These are phyloP conservation scores for Gobionotothen gibberifrons DNA, from an alignment of 2,797 vertebrate genomes.

Conservation along the genomic window DNA sequence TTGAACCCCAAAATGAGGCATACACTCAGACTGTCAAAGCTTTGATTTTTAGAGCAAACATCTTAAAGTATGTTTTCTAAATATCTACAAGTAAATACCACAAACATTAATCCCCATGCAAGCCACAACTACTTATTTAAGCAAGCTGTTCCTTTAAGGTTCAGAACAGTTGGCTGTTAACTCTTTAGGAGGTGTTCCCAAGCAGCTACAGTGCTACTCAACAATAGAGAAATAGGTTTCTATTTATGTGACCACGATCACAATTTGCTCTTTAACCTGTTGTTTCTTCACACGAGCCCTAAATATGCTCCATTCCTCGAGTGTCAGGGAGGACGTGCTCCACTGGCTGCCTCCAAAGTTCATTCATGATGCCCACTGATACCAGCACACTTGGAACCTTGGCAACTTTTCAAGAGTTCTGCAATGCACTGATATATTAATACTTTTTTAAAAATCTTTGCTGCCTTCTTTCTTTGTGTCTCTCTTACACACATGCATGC, in stretches of 20 bases:
- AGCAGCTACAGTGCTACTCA: slow-evolving; percentile 22
- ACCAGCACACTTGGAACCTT: slow-evolving; percentile 27
- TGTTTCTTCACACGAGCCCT: slow-evolving; percentile 20
- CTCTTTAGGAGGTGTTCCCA: slow-evolving; percentile 49
- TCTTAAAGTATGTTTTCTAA: slow-evolving; percentile 22
- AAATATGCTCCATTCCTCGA: slow-evolving; percentile 23
- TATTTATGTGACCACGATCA: slow-evolving; percentile 33
- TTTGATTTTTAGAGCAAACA: slow-evolving; percentile 40
- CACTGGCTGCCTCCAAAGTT: slow-evolving; percentile 6
- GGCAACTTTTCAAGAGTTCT: slow-evolving; percentile 7
- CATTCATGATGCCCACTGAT: slow-evolving; percentile 3
- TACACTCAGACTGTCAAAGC: slow-evolving; percentile 38
- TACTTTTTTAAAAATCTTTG: neutral
- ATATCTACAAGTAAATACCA: slow-evolving; percentile 35
- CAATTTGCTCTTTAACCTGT: slow-evolving; percentile 25
- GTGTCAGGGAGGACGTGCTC: slow-evolving; percentile 14
- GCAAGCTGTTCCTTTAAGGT: slow-evolving; percentile 60
- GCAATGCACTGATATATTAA: slow-evolving; percentile 21
- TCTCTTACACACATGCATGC: slow-evolving; percentile 3
- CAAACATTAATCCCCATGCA: slow-evolving; percentile 29
- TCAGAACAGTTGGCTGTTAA: slow-evolving; percentile 45
- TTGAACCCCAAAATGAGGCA: slow-evolving; percentile 63
- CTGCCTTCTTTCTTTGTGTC: slow-evolving; percentile 1
- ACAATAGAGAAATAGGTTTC: slow-evolving; percentile 33
- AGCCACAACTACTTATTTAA: slow-evolving; percentile 19